Evolutionary conservation across 2,888 invertebrate genomes (phyloP).

Genomic region (Drosophila pegasa): DNA sequence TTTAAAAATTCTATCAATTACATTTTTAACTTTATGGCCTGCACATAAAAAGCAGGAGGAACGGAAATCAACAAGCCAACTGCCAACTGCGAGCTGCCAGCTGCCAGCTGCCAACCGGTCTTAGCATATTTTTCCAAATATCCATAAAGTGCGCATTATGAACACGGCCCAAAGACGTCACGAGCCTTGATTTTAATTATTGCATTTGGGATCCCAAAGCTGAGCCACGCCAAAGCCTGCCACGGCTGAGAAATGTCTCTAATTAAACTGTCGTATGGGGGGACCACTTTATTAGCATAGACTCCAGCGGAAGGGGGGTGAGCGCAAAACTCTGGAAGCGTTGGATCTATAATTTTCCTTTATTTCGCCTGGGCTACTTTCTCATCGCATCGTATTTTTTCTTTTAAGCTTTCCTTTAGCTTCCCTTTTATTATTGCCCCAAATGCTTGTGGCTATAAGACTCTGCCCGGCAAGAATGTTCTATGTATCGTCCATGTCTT

Average conservation of each 20-base stretch:
- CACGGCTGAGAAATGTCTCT: conserved; percentile 30
- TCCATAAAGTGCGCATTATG: conserved; percentile 39
- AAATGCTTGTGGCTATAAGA: conserved; percentile 72
- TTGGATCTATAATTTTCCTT: conserved; percentile 30
- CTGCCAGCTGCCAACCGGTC: too few species aligned
- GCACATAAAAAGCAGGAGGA: conserved; percentile 50
- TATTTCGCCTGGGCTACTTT: conserved; percentile 20
- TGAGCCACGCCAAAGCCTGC: conserved; percentile 16
- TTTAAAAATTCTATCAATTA: conserved; percentile 82
- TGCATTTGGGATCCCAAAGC: conserved; percentile 43
- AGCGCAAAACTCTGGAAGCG: not conserved
- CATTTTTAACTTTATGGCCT: conserved; percentile 63
- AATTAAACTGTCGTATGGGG: conserved; percentile 70
- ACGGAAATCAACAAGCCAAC: conserved; percentile 12
- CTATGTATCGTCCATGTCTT: conserved; percentile 56
- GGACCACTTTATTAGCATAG: conserved; percentile 71
- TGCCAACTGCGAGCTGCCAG: conserved; percentile 5
- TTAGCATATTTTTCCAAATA: conserved; percentile 33
- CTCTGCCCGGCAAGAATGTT: conserved; percentile 63
- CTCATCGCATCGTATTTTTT: conserved; percentile 9
- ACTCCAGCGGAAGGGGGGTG: conserved; percentile 24
- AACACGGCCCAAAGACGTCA: conserved; percentile 23
- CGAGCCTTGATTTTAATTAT: conserved; percentile 63
- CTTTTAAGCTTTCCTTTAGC: conserved; percentile 38
- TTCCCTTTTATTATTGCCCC: conserved; percentile 62